phyloP scores from a whole-genome alignment of 2,113 vertebrate genomes.

The Epinephelus cyanopodus region DNA sequence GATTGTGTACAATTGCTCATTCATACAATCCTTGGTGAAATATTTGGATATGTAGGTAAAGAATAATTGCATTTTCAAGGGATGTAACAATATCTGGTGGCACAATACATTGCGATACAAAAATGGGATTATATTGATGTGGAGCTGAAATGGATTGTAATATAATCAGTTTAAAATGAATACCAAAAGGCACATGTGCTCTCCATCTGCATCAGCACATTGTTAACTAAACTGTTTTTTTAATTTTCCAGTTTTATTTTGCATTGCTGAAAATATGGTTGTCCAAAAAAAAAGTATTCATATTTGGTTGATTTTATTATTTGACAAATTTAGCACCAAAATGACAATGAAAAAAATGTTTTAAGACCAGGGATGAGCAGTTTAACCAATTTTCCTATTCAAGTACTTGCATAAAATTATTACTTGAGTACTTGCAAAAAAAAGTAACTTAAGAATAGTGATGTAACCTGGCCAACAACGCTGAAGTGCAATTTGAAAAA shows the following conservation, averaged over 20 bases:
- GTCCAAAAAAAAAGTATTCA: background rate
- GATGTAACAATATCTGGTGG: constrained; percentile 41
- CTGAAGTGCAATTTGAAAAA: no score
- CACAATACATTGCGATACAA: background rate
- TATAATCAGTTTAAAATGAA: background rate
- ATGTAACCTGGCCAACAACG: no score
- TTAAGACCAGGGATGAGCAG: background rate
- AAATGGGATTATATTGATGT: background rate
- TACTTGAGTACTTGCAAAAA: no score
- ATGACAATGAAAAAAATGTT: background rate
- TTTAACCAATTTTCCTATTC: no score
- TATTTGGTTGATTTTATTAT: background rate
- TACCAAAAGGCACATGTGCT: background rate
- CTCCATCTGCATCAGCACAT: background rate
- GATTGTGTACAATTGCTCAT: background rate
- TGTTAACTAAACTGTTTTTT: background rate
- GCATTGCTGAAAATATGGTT: no score
- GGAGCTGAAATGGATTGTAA: background rate
- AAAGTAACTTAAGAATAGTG: no score
- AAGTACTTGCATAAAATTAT: no score
- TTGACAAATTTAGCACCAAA: background rate
- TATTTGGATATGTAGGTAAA: background rate
- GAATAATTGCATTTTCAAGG: background rate
- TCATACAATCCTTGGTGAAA: background rate
- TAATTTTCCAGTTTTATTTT: background rate